Evolutionary conservation across 2,797 vertebrate species (phyloP).

Genomic region (Artibeus jamaicensis): DNA sequence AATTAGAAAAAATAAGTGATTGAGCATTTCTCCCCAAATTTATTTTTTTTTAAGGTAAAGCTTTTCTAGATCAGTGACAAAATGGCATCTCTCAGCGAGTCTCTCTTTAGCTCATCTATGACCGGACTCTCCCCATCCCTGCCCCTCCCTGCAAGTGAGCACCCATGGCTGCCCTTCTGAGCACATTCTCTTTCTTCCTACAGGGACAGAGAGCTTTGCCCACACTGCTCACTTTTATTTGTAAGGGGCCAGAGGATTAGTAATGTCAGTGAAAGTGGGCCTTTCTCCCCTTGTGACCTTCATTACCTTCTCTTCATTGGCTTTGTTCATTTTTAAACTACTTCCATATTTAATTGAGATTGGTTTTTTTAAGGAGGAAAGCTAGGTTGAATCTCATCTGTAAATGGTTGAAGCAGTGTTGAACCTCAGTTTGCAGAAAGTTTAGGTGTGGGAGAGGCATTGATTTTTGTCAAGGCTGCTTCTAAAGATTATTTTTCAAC

Average conservation of each 20-base stretch:
- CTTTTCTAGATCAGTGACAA: background rate
- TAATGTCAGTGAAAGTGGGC: background rate
- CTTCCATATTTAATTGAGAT: background rate
- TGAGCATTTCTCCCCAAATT: background rate
- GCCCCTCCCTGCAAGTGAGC: background rate
- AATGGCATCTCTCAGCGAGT: background rate
- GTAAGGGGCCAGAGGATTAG: background rate
- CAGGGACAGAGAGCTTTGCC: background rate
- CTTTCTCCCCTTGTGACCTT: background rate
- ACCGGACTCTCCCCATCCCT: background rate
- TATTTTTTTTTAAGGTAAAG: background rate
- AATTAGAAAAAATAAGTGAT: background rate
- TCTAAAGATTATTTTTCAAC: background rate
- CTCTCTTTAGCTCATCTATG: background rate
- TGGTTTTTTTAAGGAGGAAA: background rate
- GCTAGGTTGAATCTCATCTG: background rate
- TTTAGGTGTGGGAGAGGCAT: background rate
- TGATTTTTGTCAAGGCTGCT: background rate
- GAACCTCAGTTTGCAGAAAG: background rate
- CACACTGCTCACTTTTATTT: background rate
- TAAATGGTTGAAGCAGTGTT: background rate
- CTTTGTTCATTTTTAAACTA: background rate
- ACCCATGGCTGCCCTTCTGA: accelerated
- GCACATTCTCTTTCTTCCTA: background rate
- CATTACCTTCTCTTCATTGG: background rate